Base-by-base conservation (phyloP, 2,797 vertebrate genomes). In the Arrhamphus sclerolepis region DNA sequence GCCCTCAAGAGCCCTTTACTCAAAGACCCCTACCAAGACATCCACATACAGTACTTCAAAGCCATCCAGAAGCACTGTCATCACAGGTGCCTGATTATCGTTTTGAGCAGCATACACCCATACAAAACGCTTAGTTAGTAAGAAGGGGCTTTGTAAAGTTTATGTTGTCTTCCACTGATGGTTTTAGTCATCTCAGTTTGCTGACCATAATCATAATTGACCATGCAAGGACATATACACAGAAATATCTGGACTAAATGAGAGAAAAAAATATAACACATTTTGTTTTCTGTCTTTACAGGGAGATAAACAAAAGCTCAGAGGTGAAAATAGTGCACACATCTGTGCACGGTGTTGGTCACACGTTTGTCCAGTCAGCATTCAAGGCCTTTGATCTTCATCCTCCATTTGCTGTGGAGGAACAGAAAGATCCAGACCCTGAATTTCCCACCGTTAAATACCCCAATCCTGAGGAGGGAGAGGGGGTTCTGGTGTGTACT, bases 391-490 rank as follows among this genome's bases (percentile, higher is more conserved):
- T 98, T 70, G 93, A 92, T 80, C 94, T 99, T 19, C 88, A 22
- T 18, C 93, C 95, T 57, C 97, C 96, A 0, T 92, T 92, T 21
- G 94, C 97, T 1, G 97, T 99, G 11, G 89, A 93, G 11, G 94
- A 98, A 62, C 98, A 99, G 89, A 97, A 96, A 75, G 95, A 96
- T 51, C 97, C 97, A 0, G 94, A 99, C 72, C 97, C 98, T 0
- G 96, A 98, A 71, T 99, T 99, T 80, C 95, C 97, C 31, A 99
- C 98, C 0, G 95, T 99, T 65, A 96, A 95, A 81, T 98, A 98
- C 78, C 98, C 98, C 0, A 99, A 99, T 78, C 98, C 98, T 1
- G 98, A 99, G 83, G 98, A 99, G 87, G 98, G 98, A 49, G 92
- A 97, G 82, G 97, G 95, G 62, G 97, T 99, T 59, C 88, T 99